Conservation (phyloP, 2,888 invertebrate genomes). For the Andrena bucephala region DNA sequence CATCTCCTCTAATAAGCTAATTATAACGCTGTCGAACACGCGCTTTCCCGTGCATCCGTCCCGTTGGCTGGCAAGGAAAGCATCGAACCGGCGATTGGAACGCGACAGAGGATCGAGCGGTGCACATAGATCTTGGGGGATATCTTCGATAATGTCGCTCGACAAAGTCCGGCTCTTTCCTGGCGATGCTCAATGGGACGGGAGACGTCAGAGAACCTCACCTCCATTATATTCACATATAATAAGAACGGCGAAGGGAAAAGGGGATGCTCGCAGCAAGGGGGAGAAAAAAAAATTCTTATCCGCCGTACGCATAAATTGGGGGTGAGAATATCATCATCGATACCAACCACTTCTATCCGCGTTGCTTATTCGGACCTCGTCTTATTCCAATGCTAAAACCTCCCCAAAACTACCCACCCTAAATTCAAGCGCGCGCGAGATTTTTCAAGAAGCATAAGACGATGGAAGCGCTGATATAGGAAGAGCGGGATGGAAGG, state of each 20-base stretch:
- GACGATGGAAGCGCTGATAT: neutral
- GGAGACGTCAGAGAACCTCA: constrained; percentile 1
- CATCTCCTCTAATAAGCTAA: constrained; percentile 54
- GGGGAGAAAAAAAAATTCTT: neutral
- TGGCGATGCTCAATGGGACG: constrained; percentile 21
- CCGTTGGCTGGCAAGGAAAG: constrained; percentile 49
- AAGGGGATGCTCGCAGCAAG: neutral
- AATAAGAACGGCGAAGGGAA: neutral
- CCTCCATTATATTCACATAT: neutral
- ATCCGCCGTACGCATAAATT: neutral
- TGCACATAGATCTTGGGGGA: constrained; percentile 35
- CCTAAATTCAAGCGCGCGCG: no score
- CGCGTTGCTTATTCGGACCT: no score
- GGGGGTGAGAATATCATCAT: no score
- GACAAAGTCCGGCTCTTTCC: constrained; percentile 26
- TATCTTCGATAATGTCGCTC: constrained; percentile 52
- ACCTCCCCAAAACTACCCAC: no score
- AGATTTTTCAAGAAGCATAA: neutral
- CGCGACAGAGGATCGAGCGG: constrained; percentile 13
- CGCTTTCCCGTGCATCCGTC: constrained; percentile 53
- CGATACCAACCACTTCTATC: no score
- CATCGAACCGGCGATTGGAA: constrained; percentile 53
- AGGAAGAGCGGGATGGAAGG: no score
- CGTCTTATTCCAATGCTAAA: no score
- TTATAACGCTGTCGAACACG: constrained; percentile 58